Evolutionary conservation across 2,113 vertebrate species (phyloP).

Genomic region (Vulpes lagopus): DNA sequence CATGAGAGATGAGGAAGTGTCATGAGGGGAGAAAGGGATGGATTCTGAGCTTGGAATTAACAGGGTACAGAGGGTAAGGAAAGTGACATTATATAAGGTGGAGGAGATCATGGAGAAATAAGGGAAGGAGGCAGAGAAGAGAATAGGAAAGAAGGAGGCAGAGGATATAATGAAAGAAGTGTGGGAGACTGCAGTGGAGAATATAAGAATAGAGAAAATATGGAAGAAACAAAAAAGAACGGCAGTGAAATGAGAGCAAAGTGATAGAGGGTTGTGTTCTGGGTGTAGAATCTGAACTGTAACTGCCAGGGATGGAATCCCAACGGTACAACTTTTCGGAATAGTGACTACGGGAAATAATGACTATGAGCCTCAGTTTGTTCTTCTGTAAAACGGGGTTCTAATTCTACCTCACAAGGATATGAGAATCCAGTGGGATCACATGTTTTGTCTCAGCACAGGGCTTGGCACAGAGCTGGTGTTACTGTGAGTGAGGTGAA

Average conservation of each 20-base stretch:
- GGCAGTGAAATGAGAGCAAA: background rate
- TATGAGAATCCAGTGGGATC: background rate
- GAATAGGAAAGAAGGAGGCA: background rate
- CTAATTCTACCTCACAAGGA: background rate
- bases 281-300: background rate
- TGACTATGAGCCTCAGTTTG: background rate
- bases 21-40: background rate
- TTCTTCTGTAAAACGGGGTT: background rate
- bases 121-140: background rate
- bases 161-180: background rate
- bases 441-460: background rate
- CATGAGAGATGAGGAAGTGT: background rate
- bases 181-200: background rate
- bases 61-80: background rate
- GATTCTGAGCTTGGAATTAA: background rate
- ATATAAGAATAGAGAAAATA: background rate
- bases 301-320: background rate
- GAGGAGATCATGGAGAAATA: background rate
- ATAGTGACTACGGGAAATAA: background rate
- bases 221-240: background rate
- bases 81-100: background rate
- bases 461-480: background rate
- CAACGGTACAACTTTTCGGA: background rate
- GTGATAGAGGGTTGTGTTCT: background rate
- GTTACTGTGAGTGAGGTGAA: background rate